phyloP scores from a whole-genome alignment of 2,113 vertebrate species.

The Patagioenas fasciata region DNA sequence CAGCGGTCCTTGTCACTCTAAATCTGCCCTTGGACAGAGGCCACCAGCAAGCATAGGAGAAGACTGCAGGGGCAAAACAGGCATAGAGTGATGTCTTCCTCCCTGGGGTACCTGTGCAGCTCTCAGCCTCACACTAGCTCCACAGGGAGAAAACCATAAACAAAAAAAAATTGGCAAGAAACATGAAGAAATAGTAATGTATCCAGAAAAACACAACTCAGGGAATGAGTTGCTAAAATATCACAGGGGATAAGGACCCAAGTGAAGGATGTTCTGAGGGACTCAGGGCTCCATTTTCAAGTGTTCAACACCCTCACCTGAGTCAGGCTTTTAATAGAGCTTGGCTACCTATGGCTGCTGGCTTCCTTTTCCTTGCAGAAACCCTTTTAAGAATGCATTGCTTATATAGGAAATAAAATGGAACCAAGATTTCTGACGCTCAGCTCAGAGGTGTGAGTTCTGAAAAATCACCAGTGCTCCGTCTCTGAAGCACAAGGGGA shows the following conservation, averaged over 20 bases:
- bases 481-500: background rate
- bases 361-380: background rate
- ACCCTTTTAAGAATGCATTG: background rate
- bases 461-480: background rate
- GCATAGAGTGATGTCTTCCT: background rate
- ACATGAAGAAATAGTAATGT: background rate
- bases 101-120: background rate
- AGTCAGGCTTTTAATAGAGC: background rate
- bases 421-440: background rate
- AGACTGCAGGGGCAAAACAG: background rate
- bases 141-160: background rate
- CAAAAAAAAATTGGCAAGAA: background rate
- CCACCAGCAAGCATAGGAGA: background rate
- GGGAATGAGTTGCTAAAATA: background rate
- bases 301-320: background rate
- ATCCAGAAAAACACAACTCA: background rate
- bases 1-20: background rate
- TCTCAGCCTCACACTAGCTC: background rate
- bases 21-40: accelerated
- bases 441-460: background rate
- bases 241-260: background rate
- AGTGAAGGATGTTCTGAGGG: background rate
- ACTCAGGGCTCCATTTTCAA: background rate
- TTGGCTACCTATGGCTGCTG: background rate
- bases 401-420: background rate